Evolutionary conservation across 2,888 invertebrate species (phyloP).

Genomic region (Cactoblastis cactorum): DNA sequence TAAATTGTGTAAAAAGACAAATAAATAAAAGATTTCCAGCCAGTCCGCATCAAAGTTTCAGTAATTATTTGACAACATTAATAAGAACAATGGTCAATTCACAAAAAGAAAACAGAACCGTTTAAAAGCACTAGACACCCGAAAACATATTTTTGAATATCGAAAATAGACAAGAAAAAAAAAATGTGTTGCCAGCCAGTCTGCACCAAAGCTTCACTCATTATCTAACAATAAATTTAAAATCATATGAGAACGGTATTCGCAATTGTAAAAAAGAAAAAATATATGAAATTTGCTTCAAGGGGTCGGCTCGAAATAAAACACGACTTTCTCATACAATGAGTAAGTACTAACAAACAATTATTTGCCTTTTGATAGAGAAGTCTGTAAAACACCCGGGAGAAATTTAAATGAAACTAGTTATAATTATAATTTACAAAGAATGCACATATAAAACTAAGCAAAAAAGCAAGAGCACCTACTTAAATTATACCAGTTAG

Average conservation of each 20-base stretch:
- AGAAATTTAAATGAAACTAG: constrained; percentile 6
- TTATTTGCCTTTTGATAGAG: neutral
- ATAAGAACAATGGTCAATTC: too few species aligned
- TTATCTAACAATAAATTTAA: too few species aligned
- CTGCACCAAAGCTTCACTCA: too few species aligned
- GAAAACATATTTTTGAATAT: too few species aligned
- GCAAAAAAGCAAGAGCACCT: constrained; percentile 10
- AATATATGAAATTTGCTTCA: neutral
- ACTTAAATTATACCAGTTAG: constrained; percentile 11
- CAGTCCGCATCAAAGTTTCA: too few species aligned
- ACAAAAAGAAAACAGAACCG: too few species aligned
- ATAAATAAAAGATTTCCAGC: too few species aligned
- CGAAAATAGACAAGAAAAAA: too few species aligned
- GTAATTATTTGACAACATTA: too few species aligned
- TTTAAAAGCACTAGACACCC: too few species aligned
- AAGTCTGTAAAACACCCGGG: neutral
- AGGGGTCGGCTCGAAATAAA: neutral
- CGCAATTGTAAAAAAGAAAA: neutral
- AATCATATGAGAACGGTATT: neutral
- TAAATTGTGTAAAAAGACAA: too few species aligned
- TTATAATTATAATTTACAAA: constrained; percentile 7
- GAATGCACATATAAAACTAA: constrained; percentile 11
- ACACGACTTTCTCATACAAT: neutral
- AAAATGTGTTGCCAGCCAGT: too few species aligned
- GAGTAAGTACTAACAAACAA: neutral